These are phyloP conservation scores for Geococcyx californianus DNA, from an alignment of 2,113 vertebrate species.

Conservation along the genomic window DNA sequence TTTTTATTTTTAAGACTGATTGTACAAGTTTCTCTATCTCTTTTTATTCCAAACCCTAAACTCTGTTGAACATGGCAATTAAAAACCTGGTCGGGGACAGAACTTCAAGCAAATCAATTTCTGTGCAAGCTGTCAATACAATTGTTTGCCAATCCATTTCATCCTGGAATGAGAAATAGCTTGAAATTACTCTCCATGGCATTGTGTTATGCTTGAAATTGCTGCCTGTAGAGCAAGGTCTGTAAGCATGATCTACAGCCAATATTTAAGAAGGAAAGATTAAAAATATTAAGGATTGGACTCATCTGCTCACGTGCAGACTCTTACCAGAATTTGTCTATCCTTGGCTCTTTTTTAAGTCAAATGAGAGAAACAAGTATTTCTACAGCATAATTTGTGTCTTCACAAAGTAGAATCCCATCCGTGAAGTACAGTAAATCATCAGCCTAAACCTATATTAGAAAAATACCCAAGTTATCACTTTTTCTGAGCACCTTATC, in stretches of 20 bases:
- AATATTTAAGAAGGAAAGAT: background rate
- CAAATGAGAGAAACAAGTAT: background rate
- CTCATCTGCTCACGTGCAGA: background rate
- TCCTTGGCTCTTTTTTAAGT: background rate
- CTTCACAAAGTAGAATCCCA: background rate
- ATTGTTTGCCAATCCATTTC: constrained; percentile 42
- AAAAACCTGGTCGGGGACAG: constrained; percentile 21
- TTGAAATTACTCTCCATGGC: constrained; percentile 8
- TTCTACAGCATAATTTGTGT: background rate
- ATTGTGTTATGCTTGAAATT: background rate
- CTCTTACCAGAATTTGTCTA: background rate
- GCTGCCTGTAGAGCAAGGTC: background rate
- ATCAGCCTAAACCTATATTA: background rate
- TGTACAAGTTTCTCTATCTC: background rate
- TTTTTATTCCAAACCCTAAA: background rate
- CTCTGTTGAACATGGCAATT: background rate
- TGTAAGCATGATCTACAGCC: background rate
- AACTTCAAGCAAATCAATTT: constrained; percentile 34
- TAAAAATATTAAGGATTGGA: background rate
- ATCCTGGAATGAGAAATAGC: constrained; percentile 13
- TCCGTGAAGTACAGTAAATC: background rate
- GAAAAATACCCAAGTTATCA: background rate
- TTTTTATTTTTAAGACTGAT: background rate
- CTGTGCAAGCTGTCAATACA: constrained; percentile 28
- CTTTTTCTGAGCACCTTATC: background rate